These are phyloP conservation scores for Blera fallax DNA, from an alignment of 2,888 invertebrate genomes.

Conservation along the genomic window DNA sequence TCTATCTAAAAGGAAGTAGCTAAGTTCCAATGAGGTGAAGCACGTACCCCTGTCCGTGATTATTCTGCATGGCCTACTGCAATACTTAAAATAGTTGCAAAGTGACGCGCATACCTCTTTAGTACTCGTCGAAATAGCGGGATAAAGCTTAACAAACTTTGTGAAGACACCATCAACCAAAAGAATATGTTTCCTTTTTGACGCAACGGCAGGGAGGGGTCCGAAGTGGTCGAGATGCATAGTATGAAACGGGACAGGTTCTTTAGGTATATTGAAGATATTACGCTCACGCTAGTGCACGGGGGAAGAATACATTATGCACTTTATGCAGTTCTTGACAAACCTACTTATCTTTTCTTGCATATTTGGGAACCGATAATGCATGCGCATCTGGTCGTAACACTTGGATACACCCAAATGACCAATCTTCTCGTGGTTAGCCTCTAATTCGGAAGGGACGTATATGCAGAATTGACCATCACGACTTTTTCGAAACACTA, in stretches of 20 bases:
- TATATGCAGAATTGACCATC: slow-evolving; percentile 64
- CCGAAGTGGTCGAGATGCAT: slow-evolving; percentile 6
- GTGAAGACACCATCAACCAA: slow-evolving; percentile 30
- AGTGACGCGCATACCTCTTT: neutral
- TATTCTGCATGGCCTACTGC: slow-evolving; percentile 64
- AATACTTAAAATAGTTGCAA: neutral
- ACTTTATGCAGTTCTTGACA: neutral
- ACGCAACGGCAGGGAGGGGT: neutral
- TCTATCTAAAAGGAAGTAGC: slow-evolving; percentile 75
- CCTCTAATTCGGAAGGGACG: slow-evolving; percentile 75
- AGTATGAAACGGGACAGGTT: slow-evolving; percentile 78
- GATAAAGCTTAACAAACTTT: neutral
- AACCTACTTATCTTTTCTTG: slow-evolving; percentile 16
- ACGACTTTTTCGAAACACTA: neutral
- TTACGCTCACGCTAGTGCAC: slow-evolving; percentile 75
- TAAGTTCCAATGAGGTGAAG: slow-evolving; percentile 78
- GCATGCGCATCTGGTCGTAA: slow-evolving; percentile 65
- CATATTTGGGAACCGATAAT: slow-evolving; percentile 79
- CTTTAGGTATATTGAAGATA: slow-evolving; percentile 79
- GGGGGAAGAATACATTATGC: neutral
- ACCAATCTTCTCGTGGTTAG: too few species aligned
- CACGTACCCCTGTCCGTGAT: slow-evolving; percentile 79
- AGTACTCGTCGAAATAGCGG: too few species aligned
- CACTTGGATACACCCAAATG: slow-evolving; percentile 73
- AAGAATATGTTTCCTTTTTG: slow-evolving; percentile 22